phyloP scores from a whole-genome alignment of 1,140 invertebrate genomes.

The Adelges cooleyi region DNA sequence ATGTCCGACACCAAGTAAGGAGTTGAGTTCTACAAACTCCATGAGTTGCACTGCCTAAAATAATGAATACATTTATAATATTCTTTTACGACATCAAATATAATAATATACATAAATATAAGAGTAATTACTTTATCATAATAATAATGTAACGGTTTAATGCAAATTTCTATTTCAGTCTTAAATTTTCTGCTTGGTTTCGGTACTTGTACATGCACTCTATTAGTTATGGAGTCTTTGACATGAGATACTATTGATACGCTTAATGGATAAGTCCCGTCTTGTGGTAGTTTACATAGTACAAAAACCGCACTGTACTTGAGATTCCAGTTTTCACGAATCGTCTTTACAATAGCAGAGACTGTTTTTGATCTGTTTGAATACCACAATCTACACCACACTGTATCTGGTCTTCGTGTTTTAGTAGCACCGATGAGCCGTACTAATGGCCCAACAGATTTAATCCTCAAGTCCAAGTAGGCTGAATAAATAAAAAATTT shows the following conservation, averaged over 20 bases:
- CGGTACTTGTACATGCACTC: conserved; percentile 37
- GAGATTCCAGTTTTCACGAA: conserved; percentile 86
- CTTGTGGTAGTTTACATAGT: conserved; percentile 56
- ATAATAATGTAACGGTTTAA: conserved; percentile 83
- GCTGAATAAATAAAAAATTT: conserved; percentile 89
- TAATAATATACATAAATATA: neutral
- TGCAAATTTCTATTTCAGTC: conserved; percentile 70
- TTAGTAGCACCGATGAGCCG: conserved; percentile 77
- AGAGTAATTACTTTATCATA: conserved; percentile 54
- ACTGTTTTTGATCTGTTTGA: conserved; percentile 36
- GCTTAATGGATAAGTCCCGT: conserved; percentile 44
- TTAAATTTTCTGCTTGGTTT: conserved; percentile 40
- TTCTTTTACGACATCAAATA: neutral
- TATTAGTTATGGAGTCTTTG: conserved; percentile 49
- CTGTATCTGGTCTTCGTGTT: conserved; percentile 66
- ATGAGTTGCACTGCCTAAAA: conserved; percentile 63
- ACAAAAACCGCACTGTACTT: conserved; percentile 87
- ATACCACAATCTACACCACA: conserved; percentile 78
- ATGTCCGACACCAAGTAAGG: conserved; percentile 70
- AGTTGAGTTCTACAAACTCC: conserved; percentile 85
- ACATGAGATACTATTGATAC: conserved; percentile 51
- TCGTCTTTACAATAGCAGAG: conserved; percentile 45
- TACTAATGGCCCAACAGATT: conserved; percentile 45
- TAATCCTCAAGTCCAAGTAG: conserved; percentile 63
- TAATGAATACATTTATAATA: conserved; percentile 13